phyloP scores from a whole-genome alignment of 2,888 invertebrate species.

The Rambutsinella grinnellia region DNA sequence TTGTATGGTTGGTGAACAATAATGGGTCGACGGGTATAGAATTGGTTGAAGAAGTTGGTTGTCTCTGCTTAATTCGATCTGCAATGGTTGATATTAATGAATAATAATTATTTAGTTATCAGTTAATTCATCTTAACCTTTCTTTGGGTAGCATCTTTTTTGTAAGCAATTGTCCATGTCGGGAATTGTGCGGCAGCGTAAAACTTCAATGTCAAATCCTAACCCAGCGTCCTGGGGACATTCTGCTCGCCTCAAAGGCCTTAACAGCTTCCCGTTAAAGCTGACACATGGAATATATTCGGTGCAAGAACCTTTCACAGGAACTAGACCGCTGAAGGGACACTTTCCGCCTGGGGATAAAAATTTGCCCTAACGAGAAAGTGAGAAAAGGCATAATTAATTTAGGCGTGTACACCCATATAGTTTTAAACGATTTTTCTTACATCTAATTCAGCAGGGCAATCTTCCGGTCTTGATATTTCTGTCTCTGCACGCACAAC shows the following conservation, averaged over 20 bases:
- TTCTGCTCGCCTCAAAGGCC: conserved; percentile 11
- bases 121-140: conserved; percentile 9
- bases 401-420: neutral
- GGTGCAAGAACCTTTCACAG: conserved; percentile 28
- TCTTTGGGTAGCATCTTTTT: conserved; percentile 18
- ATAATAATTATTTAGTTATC: neutral
- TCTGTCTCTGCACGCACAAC: too few relatives aligned
- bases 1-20: neutral
- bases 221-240: conserved; percentile 1
- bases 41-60: neutral
- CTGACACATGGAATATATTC: conserved; percentile 19
- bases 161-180: conserved; percentile 1
- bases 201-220: conserved; percentile 16
- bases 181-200: neutral
- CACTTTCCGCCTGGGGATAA: conserved; percentile 8
- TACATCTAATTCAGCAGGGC: conserved; percentile 24
- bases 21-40: neutral
- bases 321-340: conserved; percentile 15
- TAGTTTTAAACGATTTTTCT: neutral
- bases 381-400: neutral
- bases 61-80: neutral
- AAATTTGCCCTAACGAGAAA: conserved; percentile 22
- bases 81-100: too few relatives aligned
- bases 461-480: too few relatives aligned
- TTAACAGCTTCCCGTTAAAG: conserved; percentile 16